Evolutionary conservation across 2,888 invertebrate genomes (phyloP), one percentile per base, ranked within the genome.

Genomic region (Aproaerema taeniolella): DNA sequence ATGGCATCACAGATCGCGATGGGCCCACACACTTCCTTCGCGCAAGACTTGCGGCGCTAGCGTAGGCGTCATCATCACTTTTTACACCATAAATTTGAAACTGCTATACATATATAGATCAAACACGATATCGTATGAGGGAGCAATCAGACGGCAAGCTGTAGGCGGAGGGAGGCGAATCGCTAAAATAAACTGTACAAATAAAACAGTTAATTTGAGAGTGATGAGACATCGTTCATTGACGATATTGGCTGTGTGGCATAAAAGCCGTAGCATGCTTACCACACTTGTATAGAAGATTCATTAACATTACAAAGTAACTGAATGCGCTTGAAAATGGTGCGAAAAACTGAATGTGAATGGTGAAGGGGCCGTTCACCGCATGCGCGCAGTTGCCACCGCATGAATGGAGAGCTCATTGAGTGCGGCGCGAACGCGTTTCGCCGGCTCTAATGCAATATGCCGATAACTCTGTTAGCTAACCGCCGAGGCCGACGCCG

Each of bases 91-190:
- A 66, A 61, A 73, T 65, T 68, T 61, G 54, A 69, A 74, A 61
- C 54, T 53, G 54, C 72, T 81, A 81, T 80, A 77, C 77, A 75
- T 79, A 77, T 78, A 75, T 79, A 81, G 69, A 55, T 55, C 46
- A 50, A 50, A 63, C 58, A 59, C 63, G 63, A 64, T 68, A 59
- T 63, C 64, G 63, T 63, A 62, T 69, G 73, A 71, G 66, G 67
- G 62, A 71, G 54, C 55, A 57, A 59, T 50, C 52, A 45, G 48
- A 40, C 49, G 11, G 20, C 13, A 20, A 11, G 30, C 9, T 31
- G 39, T 32, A 17, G 41, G 42, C 31, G 41, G 20, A 20, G 34
- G 42, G 38, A 17, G 38, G 29, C 38, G 28, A 29, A 14, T 39
- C 30, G 39, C 37, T 35, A 38, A 24, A 37, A 33, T 30, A 32